Evolutionary conservation across 1,140 invertebrate species (phyloP), one percentile per base, ranked within the genome.

Genomic region (Pectinophora gossypiella): DNA sequence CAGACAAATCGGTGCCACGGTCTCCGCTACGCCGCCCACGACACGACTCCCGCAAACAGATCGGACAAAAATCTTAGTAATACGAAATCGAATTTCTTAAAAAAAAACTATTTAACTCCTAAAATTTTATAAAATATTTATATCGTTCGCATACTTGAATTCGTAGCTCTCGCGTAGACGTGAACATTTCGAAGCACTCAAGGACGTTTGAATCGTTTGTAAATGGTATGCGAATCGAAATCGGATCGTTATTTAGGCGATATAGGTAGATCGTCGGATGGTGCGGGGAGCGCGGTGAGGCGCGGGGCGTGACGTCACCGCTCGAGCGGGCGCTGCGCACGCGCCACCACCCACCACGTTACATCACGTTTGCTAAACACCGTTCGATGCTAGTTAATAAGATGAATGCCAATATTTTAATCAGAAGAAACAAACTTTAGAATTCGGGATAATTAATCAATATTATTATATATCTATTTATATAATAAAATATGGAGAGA

Each of bases 361-460:
- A 54, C 45, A 48, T 20, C 57, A 56, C 56, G 54, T 32, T 53
- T 36, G 55, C 47, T 36, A 35, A 57, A 51, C 71, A 61, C 72
- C 72, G 68, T 58, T 69, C 71, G 72, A 72, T 66, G 67, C 61
- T 86, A 83, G 74, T 75, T 72, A 69, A 65, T 82, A 85, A 87
- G 84, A 72, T 69, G 71, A 86, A 77, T 81, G 84, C 84, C 81
- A 87, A 87, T 78, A 81, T 79, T 81, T 73, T 77, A 79, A 84
- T 84, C 72, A 72, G 63, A 64, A 63, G 72, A 67, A 68, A 75
- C 76, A 78, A 85, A 83, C 58, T 38, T 76, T 85, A 84, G 74
- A 69, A 66, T 79, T 79, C 54, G 74, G 70, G 77, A 69, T 85
- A 81, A 86, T 76, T 86, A 84, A 85, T 79, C 68, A 77, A 40